Evolutionary conservation across 2,797 vertebrate genomes (phyloP).

Genomic region (Heterohyrax brucei): DNA sequence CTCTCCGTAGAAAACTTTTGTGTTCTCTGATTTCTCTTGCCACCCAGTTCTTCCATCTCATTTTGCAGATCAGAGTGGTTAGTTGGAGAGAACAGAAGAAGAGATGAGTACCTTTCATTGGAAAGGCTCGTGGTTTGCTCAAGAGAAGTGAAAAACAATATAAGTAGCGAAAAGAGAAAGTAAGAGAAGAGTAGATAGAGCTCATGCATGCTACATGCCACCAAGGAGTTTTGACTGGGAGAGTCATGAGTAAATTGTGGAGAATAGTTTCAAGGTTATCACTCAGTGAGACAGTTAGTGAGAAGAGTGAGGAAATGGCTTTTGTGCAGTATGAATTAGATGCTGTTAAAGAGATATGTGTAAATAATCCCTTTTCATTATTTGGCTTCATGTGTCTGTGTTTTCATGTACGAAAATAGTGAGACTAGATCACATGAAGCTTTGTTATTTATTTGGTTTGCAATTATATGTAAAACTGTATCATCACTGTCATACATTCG

Average conservation of each 20-base stretch:
- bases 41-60: neutral
- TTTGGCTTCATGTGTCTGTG: neutral
- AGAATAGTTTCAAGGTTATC: neutral
- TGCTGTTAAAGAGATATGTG: neutral
- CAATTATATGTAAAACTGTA: neutral
- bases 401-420: neutral
- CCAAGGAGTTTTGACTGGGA: neutral
- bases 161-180: neutral
- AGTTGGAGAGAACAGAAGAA: neutral
- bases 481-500: too few species aligned
- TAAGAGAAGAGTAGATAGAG: neutral
- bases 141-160: neutral
- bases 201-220: fast-evolving
- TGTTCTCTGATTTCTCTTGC: too few species aligned
- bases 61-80: neutral
- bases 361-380: conserved; percentile 26
- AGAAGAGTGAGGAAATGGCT: neutral
- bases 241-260: neutral
- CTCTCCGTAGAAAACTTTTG: neutral
- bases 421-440: neutral
- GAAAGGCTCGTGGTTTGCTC: neutral
- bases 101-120: neutral
- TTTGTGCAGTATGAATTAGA: neutral
- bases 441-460: neutral
- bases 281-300: neutral